Conservation (phyloP, 2,113 vertebrate species). For the Romanogobio albipinnatus region DNA sequence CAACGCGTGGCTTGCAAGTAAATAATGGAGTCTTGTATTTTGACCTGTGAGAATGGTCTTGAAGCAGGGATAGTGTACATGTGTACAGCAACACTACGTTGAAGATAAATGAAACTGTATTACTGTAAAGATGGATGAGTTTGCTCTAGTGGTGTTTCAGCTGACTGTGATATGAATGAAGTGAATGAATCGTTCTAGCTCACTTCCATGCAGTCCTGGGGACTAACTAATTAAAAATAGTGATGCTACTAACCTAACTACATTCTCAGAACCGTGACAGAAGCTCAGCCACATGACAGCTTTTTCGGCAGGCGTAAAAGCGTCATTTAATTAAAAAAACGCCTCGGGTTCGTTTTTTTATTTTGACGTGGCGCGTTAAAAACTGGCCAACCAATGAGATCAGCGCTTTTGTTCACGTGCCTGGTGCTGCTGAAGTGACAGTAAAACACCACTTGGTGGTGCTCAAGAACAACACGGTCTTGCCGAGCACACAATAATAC, state of each 20-base stretch:
- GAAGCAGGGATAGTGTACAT: not conserved
- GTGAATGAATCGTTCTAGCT: not conserved
- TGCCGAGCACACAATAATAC: no score
- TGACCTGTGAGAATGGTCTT: not conserved
- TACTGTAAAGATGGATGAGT: constrained; percentile 16
- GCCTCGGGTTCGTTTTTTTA: no score
- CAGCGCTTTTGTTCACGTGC: no score
- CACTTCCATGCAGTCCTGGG: not conserved
- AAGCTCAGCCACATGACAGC: not conserved
- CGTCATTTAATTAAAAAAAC: no score
- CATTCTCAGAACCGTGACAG: not conserved
- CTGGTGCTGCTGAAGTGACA: no score
- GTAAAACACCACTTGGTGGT: no score
- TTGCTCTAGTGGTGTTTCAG: not conserved
- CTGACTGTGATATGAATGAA: not conserved
- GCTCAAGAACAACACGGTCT: no score
- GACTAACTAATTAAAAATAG: not conserved
- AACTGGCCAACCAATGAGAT: no score
- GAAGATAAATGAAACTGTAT: constrained; percentile 9
- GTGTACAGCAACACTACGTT: not conserved
- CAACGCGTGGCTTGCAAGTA: constrained; percentile 3
- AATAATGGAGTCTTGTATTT: not conserved
- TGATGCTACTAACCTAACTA: not conserved
- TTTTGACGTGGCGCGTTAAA: no score
- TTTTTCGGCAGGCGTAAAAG: no score